Percentiles rank a stretch among this genome's conserved stretches.
These are phyloP conservation scores for Macrochelys suwanniensis DNA, from an alignment of 2,797 vertebrate genomes.

Conservation along the genomic window DNA sequence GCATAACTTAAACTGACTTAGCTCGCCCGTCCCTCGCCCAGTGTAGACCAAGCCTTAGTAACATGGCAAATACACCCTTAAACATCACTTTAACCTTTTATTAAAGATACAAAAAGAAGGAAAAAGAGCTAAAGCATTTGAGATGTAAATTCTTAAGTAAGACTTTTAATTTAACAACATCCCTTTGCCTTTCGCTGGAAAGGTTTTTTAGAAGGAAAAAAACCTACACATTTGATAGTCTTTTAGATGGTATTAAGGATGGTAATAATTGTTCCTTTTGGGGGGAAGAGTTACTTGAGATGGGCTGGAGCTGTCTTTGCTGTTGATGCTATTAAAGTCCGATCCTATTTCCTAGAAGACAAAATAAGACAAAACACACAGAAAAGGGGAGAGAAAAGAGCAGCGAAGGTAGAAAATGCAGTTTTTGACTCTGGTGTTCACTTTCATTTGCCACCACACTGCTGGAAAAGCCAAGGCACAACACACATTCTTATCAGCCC, in stretches of 20 bases:
- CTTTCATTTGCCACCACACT: not conserved
- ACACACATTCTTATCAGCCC: not conserved
- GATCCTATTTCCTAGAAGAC: not conserved
- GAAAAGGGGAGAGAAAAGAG: not conserved
- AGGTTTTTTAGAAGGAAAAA: not conserved
- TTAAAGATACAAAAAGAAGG: not conserved
- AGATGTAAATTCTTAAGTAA: not conserved
- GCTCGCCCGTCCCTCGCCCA: too few species aligned
- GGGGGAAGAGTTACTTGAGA: not conserved
- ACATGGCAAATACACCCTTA: not conserved
- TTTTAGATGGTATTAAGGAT: not conserved
- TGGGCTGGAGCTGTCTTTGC: not conserved
- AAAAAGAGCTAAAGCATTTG: not conserved
- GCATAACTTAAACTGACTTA: too few species aligned
- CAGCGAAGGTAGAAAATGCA: not conserved
- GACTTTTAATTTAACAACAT: not conserved
- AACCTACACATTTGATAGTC: not conserved
- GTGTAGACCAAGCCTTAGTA: not conserved
- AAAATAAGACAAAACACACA: not conserved
- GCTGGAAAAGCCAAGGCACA: not conserved
- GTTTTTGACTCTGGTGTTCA: not conserved
- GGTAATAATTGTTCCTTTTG: not conserved
- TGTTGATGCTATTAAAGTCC: not conserved
- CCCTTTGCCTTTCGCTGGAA: not conserved
- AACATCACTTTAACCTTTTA: not conserved